Percentiles rank a stretch among this genome's conserved stretches.
phyloP scores from a whole-genome alignment of 2,888 invertebrate genomes.

The Cabera pusaria region DNA sequence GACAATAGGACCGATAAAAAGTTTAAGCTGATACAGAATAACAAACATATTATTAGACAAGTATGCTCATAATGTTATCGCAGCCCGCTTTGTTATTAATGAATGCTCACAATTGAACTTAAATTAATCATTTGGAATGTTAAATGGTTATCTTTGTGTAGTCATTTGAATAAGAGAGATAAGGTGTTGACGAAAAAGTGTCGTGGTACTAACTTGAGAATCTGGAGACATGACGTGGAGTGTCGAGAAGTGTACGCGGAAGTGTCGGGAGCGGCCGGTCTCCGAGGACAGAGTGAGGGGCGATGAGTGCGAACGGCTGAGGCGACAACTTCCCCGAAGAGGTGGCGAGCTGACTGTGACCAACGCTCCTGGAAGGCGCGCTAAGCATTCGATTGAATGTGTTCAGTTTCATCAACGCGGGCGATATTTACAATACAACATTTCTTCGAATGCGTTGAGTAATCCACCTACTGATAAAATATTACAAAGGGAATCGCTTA shows the following conservation, averaged over 20 bases:
- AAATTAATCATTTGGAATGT: conserved; percentile 41
- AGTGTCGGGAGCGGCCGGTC: conserved; percentile 14
- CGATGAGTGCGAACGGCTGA: conserved; percentile 20
- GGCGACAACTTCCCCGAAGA: conserved; percentile 48
- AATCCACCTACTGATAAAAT: conserved; percentile 51
- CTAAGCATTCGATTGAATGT: conserved; percentile 72
- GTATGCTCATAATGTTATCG: conserved; percentile 44
- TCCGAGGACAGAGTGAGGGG: conserved; percentile 13
- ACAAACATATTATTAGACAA: conserved; percentile 47
- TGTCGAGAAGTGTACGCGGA: conserved; percentile 21
- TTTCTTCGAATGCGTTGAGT: conserved; percentile 66
- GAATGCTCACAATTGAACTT: conserved; percentile 42
- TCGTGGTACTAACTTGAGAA: conserved; percentile 47
- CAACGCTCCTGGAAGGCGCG: conserved; percentile 62
- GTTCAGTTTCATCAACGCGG: conserved; percentile 52
- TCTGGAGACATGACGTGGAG: conserved; percentile 35
- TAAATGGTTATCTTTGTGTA: conserved; percentile 26
- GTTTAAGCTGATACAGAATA: conserved; percentile 44
- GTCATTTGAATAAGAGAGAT: conserved; percentile 21
- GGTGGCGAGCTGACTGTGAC: conserved; percentile 45
- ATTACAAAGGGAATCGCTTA: conserved; percentile 45
- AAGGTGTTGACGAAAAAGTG: conserved; percentile 3
- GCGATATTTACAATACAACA: conserved; percentile 43
- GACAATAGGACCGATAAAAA: conserved; percentile 63
- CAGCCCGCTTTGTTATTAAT: conserved; percentile 45